Evolutionary conservation across 2,888 invertebrate species (phyloP).

Genomic region (Hemaris fuciformis): DNA sequence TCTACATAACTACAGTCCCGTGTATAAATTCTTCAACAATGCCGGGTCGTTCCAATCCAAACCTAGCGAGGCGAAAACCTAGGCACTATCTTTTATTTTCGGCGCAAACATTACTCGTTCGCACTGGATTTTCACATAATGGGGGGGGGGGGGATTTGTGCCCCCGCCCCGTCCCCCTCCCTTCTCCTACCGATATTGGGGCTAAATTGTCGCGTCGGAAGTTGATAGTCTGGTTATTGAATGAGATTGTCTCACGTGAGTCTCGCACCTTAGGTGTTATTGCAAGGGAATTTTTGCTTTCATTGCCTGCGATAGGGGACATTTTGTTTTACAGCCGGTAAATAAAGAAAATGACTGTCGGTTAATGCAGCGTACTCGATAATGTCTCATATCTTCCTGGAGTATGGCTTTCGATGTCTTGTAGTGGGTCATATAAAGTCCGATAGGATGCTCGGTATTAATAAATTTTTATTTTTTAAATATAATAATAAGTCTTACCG

Average conservation of each 20-base stretch:
- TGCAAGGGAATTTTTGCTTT: background rate
- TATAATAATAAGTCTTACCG: too few species aligned
- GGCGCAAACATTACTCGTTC: background rate
- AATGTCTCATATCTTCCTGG: too few species aligned
- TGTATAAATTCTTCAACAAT: background rate
- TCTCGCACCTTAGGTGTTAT: background rate
- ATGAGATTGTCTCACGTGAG: constrained; percentile 2
- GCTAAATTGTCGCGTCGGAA: constrained; percentile 1
- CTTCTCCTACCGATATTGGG: background rate
- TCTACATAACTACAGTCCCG: background rate
- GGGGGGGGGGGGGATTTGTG: background rate
- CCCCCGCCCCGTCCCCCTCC: too few species aligned
- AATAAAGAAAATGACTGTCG: too few species aligned
- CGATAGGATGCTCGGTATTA: too few species aligned
- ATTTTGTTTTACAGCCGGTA: too few species aligned
- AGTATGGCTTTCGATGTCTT: too few species aligned
- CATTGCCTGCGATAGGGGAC: background rate
- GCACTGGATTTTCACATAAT: background rate
- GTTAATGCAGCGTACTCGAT: background rate
- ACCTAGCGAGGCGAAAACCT: background rate
- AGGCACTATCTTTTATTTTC: constrained; percentile 2
- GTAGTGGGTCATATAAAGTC: too few species aligned
- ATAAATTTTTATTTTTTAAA: too few species aligned
- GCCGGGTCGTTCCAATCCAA: background rate
- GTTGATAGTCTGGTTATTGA: constrained; percentile 7